phyloP scores from a whole-genome alignment of 1,140 invertebrate genomes.

The Achatina immaculata region DNA sequence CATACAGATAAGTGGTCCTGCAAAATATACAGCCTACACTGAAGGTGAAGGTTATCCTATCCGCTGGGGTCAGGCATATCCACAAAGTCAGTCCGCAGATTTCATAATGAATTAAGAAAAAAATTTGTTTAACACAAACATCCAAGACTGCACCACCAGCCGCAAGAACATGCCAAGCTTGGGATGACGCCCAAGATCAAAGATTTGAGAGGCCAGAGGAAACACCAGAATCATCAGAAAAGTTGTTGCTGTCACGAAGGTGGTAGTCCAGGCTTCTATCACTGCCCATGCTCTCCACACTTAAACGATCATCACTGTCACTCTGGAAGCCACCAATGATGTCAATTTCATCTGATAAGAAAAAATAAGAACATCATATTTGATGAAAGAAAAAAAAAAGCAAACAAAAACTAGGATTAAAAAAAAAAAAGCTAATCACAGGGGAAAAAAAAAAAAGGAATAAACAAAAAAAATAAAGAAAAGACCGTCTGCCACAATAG shows the following conservation, averaged over 20 bases:
- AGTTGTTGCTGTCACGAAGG: constrained; percentile 38
- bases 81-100: background rate
- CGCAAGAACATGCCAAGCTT: background rate
- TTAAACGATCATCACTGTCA: constrained; percentile 80
- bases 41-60: background rate
- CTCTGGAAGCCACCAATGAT: constrained; percentile 88
- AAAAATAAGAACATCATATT: constrained; percentile 29
- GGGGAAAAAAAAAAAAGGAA: too few relatives aligned
- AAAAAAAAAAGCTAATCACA: too few relatives aligned
- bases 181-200: constrained; percentile 16
- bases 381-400: too few relatives aligned
- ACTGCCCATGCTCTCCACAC: constrained; percentile 53
- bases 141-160: background rate
- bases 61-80: background rate
- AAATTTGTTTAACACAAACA: background rate
- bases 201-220: constrained; percentile 23
- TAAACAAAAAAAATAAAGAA: too few relatives aligned
- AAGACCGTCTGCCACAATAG: too few relatives aligned
- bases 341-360: constrained; percentile 86
- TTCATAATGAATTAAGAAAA: constrained; percentile 3
- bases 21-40: background rate
- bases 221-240: constrained; percentile 33
- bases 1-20: background rate
- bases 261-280: constrained; percentile 50
- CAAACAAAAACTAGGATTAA: too few relatives aligned